Base-by-base conservation (phyloP, 2,113 vertebrate species). In the rat (Rattus norvegicus) region DNA sequence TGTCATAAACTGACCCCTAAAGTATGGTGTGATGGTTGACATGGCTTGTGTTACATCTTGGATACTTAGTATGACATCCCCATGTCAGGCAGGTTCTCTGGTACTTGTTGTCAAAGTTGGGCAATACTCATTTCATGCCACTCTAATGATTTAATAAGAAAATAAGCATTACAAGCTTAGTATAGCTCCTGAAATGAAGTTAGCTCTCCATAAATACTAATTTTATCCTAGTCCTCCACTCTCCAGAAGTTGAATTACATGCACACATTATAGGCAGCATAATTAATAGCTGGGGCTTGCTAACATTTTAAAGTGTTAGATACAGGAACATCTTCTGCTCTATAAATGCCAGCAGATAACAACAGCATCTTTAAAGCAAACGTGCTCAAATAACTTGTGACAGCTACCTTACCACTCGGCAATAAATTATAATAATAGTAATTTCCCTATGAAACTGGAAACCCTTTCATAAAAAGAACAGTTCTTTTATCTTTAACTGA, bases 401-500 rank as follows among this genome's bases (percentile, higher is more conserved):
- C 85, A 97, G 92, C 65, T 93, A 94, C 88, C 67, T 92, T 91
- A 92, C 92, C 92, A 91, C 88, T 77, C 54, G 14, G 73, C 93
- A 97, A 93, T 97, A 97, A 93, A 97, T 97, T 97, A 96, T 96
- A 94, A 94, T 90, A 65, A n/a, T 75, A 93, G 85, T 85, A 88
- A 97, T 97, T 96, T 96, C n/a, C 87, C 65, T 83, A 83, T 96
- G 76, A 96, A 97, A 96, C 95, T 96, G 80, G 70, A 98, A 95
- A 93, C 47, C 43, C 97, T 97, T 97, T 95, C 75, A 92, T 95
- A 94, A 91, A 92, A 97, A 87, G 43, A 97, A 95, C 8, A 85
- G 63, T 95, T 95, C 91, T 94, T 90, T 96, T 94, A 95, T 97
- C 89, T 96, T 95, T 97, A 95, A 96, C 84, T 93, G 93, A 61